These are phyloP conservation scores for Micropterix aruncella DNA, from an alignment of 2,888 invertebrate genomes.

Conservation along the genomic window DNA sequence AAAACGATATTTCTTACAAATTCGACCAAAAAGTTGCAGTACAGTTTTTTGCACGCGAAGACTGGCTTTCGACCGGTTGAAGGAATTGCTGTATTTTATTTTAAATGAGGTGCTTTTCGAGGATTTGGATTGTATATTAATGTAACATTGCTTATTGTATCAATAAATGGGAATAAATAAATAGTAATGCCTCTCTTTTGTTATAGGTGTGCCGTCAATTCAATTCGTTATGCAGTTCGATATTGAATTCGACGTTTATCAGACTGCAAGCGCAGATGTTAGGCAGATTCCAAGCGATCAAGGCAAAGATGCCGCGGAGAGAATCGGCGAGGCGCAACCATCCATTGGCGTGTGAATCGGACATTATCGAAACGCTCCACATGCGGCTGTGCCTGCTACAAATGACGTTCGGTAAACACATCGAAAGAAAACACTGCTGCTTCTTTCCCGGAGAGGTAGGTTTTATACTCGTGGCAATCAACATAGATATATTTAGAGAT, in stretches of 20 bases:
- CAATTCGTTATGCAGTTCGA: slow-evolving; percentile 63
- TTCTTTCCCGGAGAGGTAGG: slow-evolving; percentile 89
- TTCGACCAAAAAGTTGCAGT: too few species aligned
- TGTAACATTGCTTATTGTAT: background rate
- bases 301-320: slow-evolving; percentile 80
- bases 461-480: too few species aligned
- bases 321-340: slow-evolving; percentile 87
- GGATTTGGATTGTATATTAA: too few species aligned
- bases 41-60: too few species aligned
- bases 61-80: too few species aligned
- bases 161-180: background rate
- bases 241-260: slow-evolving; percentile 76
- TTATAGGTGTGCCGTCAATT: slow-evolving; percentile 68
- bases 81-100: too few species aligned
- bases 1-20: too few species aligned
- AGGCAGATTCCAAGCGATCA: slow-evolving; percentile 73
- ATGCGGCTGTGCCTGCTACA: slow-evolving; percentile 82
- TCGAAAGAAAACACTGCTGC: slow-evolving; percentile 84
- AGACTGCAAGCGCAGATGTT: slow-evolving; percentile 74
- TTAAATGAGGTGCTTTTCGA: too few species aligned
- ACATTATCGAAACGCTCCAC: slow-evolving; percentile 85
- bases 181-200: slow-evolving; percentile 4
- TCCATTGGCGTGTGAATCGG: slow-evolving; percentile 80
- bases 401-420: slow-evolving; percentile 92
- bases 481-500: too few species aligned